Evolutionary conservation across 1,140 invertebrate species (phyloP).

Genomic region (Zaprionus ghesquierei): DNA sequence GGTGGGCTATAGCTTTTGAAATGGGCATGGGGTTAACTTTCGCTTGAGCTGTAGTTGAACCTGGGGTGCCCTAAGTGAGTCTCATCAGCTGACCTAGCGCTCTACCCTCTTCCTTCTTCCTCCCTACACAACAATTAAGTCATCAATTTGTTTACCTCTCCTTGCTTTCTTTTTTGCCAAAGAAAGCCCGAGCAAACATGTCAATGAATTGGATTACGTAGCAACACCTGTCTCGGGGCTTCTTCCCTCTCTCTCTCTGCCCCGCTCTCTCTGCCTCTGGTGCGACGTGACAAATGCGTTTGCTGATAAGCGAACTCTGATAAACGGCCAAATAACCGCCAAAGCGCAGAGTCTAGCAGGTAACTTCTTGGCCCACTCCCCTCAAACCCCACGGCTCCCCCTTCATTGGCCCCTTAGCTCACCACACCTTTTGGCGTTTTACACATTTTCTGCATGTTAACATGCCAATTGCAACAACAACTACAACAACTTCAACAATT

Average conservation of each 20-base stretch:
- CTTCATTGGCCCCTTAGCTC: no score
- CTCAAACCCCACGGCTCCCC: not conserved
- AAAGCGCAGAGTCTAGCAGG: not conserved
- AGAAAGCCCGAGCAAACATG: slow-evolving; percentile 18
- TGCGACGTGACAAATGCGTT: slow-evolving; percentile 30
- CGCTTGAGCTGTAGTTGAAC: not conserved
- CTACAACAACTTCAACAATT: slow-evolving; percentile 29
- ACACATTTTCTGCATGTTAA: slow-evolving; percentile 43
- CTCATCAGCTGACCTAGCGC: not conserved
- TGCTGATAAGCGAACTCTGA: slow-evolving; percentile 36
- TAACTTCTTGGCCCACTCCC: not conserved
- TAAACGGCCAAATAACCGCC: slow-evolving; percentile 15
- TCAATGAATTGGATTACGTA: slow-evolving; percentile 44
- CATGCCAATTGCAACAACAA: slow-evolving; percentile 29
- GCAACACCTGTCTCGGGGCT: not conserved
- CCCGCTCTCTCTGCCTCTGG: not conserved
- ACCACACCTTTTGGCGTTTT: slow-evolving; percentile 23
- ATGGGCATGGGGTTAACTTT: not conserved
- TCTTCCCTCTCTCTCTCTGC: not conserved
- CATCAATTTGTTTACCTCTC: slow-evolving; percentile 14
- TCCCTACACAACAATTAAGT: slow-evolving; percentile 13
- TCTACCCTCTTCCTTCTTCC: not conserved
- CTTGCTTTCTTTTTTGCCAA: slow-evolving; percentile 12
- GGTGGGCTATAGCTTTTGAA: not conserved
- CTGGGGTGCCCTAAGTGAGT: slow-evolving; percentile 26